Conservation (phyloP, 2,888 invertebrate genomes). For the Danaus chrysippus region DNA sequence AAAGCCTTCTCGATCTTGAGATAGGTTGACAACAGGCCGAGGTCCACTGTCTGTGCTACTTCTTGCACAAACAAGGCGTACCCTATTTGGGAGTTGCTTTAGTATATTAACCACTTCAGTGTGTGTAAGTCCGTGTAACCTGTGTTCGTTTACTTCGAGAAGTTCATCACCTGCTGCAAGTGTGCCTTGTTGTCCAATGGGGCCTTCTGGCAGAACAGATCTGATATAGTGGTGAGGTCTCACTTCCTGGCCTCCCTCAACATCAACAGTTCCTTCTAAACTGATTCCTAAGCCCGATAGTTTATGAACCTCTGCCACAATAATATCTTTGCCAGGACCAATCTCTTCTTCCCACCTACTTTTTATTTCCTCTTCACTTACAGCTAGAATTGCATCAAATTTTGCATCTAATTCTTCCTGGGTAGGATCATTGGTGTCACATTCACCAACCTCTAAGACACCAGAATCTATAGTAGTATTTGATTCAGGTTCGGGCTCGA, state of each 20-base stretch:
- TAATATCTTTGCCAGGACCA: constrained; percentile 90
- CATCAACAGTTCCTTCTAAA: constrained; percentile 98
- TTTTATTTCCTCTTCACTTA: constrained; percentile 82
- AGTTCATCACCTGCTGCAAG: constrained; percentile 98
- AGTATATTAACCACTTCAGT: constrained; percentile 97
- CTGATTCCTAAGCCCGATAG: constrained; percentile 97
- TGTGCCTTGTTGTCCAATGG: constrained; percentile 94
- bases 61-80: constrained; percentile 94
- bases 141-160: constrained; percentile 96
- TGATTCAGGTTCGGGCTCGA: constrained; percentile 89
- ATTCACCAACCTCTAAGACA: constrained; percentile 78
- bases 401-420: constrained; percentile 70
- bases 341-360: constrained; percentile 89
- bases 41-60: constrained; percentile 83
- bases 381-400: constrained; percentile 79
- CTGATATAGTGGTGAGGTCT: constrained; percentile 99
- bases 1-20: constrained; percentile 88
- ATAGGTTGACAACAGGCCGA: constrained; percentile 86
- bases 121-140: constrained; percentile 94
- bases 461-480: constrained; percentile 89
- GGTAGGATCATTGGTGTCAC: constrained; percentile 69
- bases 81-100: constrained; percentile 93
- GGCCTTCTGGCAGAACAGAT: constrained; percentile 96
- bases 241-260: constrained; percentile 97
- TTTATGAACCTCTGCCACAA: constrained; percentile 95